Conservation (phyloP, 2,888 invertebrate species). For the Psylliodes chrysocephalus region DNA sequence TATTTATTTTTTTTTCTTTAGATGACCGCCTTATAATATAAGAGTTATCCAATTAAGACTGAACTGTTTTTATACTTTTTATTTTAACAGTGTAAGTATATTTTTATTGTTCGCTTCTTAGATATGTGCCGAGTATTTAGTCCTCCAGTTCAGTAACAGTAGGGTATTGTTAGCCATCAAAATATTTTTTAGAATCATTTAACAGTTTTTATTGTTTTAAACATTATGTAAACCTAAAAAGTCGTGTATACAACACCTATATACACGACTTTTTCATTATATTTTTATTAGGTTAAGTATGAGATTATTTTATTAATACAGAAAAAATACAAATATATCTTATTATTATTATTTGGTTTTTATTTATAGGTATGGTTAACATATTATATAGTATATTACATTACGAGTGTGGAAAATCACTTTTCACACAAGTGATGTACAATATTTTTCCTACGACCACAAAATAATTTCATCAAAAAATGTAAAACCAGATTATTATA, state of each 20-base stretch:
- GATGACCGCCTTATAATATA: too few relatives aligned
- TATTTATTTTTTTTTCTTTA: too few relatives aligned
- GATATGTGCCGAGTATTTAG: neutral
- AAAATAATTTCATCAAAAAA: too few relatives aligned
- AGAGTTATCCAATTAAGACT: slow-evolving; percentile 5
- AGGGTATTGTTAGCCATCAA: slow-evolving; percentile 1
- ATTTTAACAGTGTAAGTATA: slow-evolving; percentile 9
- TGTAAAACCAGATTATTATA: too few relatives aligned
- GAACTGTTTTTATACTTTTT: slow-evolving; percentile 14
- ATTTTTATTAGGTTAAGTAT: slow-evolving; percentile 23
- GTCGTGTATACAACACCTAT: neutral
- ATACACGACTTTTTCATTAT: slow-evolving; percentile 11
- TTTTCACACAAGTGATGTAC: too few relatives aligned
- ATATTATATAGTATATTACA: too few relatives aligned
- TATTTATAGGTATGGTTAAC: too few relatives aligned
- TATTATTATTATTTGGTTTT: too few relatives aligned
- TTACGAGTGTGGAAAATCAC: too few relatives aligned
- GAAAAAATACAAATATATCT: slow-evolving; percentile 18
- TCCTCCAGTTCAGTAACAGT: slow-evolving; percentile 5
- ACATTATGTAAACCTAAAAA: slow-evolving; percentile 8
- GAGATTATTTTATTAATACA: slow-evolving; percentile 21
- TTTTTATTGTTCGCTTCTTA: slow-evolving; percentile 8
- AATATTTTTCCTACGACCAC: too few relatives aligned
- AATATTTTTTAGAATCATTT: slow-evolving; percentile 9
- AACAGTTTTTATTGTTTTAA: slow-evolving; percentile 10